Evolutionary conservation across 2,797 vertebrate species (phyloP), one percentile per base, ranked within the genome.

Genomic region (Acropternis orthonyx): DNA sequence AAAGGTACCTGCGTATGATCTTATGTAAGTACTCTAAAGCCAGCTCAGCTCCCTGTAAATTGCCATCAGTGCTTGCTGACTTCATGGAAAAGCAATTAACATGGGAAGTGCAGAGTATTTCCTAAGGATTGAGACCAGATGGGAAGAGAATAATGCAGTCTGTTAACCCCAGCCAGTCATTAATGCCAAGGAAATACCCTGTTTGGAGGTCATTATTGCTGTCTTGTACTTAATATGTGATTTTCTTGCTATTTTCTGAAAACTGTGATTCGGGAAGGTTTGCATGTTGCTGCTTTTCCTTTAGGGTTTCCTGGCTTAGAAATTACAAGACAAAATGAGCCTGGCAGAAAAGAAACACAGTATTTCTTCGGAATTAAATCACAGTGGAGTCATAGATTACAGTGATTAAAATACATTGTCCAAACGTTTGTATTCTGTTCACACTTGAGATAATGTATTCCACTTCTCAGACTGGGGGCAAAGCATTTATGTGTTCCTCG

Each of bases 71-170:
- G 37, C 28, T 41, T 58, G n/a, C 46, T 86, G 71, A 51, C n/a
- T 73, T 93, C 68, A 79, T 43, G 18, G 36, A 43, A 76, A 76
- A 89, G 20, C 43, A 76, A 5, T 87, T 87, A 82, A 85, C 14
- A 27, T 14, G 49, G 56, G 27, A 89, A 86, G 16, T 58, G 6
- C 32, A 65, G 34, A 58, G 27, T 61, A 73, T 85, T 92, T 91
- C 66, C 67, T 69, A 56, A 62, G 24, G 68, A 89, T 95, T 88
- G 54, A 54, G 77, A 82, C n/a, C 82, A 95, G 59, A 85, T 91
- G 85, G 68, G 44, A 79, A 51, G 52, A 62, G 13, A 72, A 83
- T 74, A 75, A 56, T 6, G 9, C 69, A 63, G 30, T 61, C 72
- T 75, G 18, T 82, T 91, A 89, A 85, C 30, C 46, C 21, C 52